Base-by-base conservation (phyloP, 2,113 vertebrate genomes). In the Miniopterus natalensis region DNA sequence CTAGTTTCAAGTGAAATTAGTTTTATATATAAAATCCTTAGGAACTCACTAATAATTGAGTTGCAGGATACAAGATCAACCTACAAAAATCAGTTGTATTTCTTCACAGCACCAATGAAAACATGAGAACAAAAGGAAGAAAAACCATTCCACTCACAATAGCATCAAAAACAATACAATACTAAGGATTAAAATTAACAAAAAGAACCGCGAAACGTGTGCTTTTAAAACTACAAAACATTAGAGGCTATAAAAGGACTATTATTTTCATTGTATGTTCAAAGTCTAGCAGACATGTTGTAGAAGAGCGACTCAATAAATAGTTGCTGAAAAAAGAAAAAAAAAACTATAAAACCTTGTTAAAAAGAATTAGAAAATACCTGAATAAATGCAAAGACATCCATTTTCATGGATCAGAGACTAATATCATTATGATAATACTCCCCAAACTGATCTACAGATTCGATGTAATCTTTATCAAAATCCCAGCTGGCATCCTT, bases 341-440 rank as follows among this genome's bases (percentile, higher is more conserved):
- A 51, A 5, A 51, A 74, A 13, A 3, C 45, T n/a, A 53, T 29
- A 57, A 51, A 53, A 31, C 2, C 45, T 45, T 9, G 74, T 75
- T 84, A 53, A 92, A 92, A 89, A 40, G 53, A 84, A 77, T 87
- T 61, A 74, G 57, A 79, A 81, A 89, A 84, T 13, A 51, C 6
- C 74, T 40, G 77, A 88, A 77, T 47, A 57, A 49, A 65, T 87
- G 47, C 20, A 23, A 95, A 73, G 53, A 65, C 23, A 85, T 66
- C 13, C 53, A 80, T 61, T 15, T 68, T 77, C 36, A 21, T 47
- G 29, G 23, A 66, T 31, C 40, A 92, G 79, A 92, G 6, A 70
- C 66, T 74, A 55, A 70, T 49, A 71, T n/a, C 59, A 10, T 83
- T 88, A 74, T 78, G 36, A n/a, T 53, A 87, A 29, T 45, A 57